A percentile compares a stretch with the other conserved stretches of the same genome.
Evolutionary conservation across 2,797 vertebrate genomes (phyloP).

Genomic region (Babyrousa celebensis): DNA sequence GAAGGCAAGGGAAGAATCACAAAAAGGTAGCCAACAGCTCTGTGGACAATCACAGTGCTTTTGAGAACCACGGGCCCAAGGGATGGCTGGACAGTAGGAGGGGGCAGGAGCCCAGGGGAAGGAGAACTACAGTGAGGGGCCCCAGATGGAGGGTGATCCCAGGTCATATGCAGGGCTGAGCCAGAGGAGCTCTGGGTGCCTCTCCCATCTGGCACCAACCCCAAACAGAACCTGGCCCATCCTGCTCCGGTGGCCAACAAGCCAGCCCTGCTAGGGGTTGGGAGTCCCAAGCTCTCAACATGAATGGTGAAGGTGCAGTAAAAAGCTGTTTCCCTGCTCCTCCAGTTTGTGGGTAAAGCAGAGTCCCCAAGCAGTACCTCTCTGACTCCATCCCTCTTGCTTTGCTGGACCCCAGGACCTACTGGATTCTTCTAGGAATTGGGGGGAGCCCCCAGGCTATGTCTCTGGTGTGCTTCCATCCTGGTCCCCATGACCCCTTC

Average conservation of each 20-base stretch:
- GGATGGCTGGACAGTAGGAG: not conserved
- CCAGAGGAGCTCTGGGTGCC: not conserved
- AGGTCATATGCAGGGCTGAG: not conserved
- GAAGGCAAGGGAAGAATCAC: not conserved
- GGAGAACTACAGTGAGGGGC: not conserved
- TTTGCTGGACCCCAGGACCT: not conserved
- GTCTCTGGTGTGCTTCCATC: not conserved
- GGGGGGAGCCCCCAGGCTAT: not conserved
- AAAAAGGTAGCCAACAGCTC: not conserved
- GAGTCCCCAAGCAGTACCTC: not conserved
- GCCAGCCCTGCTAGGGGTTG: not conserved
- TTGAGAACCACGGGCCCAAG: not conserved
- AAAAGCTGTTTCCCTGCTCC: not conserved
- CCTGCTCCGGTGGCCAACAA: not conserved
- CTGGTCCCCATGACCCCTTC: not conserved
- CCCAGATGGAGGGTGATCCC: accelerated
- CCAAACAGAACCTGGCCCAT: too few species aligned
- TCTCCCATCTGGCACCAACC: not conserved
- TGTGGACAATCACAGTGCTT: not conserved
- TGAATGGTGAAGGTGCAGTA: too few species aligned
- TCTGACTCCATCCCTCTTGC: not conserved
- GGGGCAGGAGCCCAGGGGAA: not conserved
- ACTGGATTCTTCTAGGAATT: not conserved
- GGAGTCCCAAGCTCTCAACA: accelerated
- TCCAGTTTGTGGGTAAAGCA: not conserved